phyloP scores from a whole-genome alignment of 2,797 vertebrate genomes.

The Tragopan temminckii region DNA sequence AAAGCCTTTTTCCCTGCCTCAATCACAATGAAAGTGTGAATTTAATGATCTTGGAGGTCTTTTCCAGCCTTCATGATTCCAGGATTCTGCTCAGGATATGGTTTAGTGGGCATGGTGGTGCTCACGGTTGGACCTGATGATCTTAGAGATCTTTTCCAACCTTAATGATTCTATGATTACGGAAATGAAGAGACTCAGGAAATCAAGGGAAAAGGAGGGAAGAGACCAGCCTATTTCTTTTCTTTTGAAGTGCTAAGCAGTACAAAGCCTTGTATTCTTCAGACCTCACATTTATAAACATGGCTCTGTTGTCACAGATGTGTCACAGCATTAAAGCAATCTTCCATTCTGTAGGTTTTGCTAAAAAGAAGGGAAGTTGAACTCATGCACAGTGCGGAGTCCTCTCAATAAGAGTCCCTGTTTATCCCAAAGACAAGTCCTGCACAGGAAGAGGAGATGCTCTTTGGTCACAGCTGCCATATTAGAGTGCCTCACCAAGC shows the following conservation, averaged over 20 bases:
- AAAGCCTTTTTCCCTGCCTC: background rate
- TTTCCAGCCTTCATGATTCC: too few species aligned
- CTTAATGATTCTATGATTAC: too few species aligned
- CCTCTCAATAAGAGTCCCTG: background rate
- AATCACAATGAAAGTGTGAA: rapidly evolving
- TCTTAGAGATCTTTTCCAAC: too few species aligned
- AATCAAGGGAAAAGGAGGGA: background rate
- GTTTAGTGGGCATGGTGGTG: too few species aligned
- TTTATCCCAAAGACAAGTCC: background rate
- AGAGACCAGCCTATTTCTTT: background rate
- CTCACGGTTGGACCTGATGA: too few species aligned
- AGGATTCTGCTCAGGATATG: too few species aligned
- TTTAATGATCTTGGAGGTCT: background rate
- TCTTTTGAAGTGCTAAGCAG: background rate
- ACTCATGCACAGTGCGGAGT: background rate
- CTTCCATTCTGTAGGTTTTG: background rate
- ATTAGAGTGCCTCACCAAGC: background rate
- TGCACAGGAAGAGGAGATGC: background rate
- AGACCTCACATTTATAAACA: background rate
- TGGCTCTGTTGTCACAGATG: background rate
- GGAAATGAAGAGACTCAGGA: background rate
- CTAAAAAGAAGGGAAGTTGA: background rate
- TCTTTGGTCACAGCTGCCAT: background rate
- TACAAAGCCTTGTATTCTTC: background rate
- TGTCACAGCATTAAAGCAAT: background rate